Evolutionary conservation across 1,140 invertebrate genomes (phyloP), one percentile per base, ranked within the genome.

Genomic region (Bombus pyrosoma): DNA sequence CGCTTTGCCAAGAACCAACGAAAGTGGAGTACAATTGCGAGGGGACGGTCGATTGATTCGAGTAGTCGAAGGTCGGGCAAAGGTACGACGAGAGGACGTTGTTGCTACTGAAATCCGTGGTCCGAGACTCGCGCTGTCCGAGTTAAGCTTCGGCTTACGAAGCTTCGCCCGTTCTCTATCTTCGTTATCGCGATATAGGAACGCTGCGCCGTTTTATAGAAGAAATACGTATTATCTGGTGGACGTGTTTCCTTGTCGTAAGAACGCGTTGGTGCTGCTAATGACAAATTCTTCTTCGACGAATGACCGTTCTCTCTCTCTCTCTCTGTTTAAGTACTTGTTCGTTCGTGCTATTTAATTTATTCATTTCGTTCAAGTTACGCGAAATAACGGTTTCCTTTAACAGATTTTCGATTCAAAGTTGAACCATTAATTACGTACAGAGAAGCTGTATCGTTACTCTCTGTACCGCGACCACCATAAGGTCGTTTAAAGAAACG

Each of bases 41-140:
- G 78, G 12, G 32, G 69, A 8, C 18, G 71, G 53, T 25, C 9
- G 28, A 39, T 3, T 73, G 28, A 39, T 3, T 73, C 47, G 28
- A 32, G 53, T 12, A 22, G 68, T n/a, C 13, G 75, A 69, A 59
- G 74, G 39, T 87, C 78, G 74, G 57, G 68, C 71, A 57, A 68
- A 79, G 57, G 86, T 78, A 53, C 53, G 10, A 41, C 39, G 12
- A n/a, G 39, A n/a, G n/a, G 22, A 18, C n/a, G 37, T 37, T 59
- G 57, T 76, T 85, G 83, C 81, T 37, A 81, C 62, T 28, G 87
- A 84, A 83, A 85, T 87, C 81, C 83, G 86, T 74, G 87, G 83
- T 47, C 78, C 64, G 10, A 66, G 86, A 83, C 41, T 53, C 69
- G 62, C n/a, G 34, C 13, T 62, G 57, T 77, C 57, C 12, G 41